phyloP scores from a whole-genome alignment of 2,888 invertebrate species.

The Drosophila greeni region DNA sequence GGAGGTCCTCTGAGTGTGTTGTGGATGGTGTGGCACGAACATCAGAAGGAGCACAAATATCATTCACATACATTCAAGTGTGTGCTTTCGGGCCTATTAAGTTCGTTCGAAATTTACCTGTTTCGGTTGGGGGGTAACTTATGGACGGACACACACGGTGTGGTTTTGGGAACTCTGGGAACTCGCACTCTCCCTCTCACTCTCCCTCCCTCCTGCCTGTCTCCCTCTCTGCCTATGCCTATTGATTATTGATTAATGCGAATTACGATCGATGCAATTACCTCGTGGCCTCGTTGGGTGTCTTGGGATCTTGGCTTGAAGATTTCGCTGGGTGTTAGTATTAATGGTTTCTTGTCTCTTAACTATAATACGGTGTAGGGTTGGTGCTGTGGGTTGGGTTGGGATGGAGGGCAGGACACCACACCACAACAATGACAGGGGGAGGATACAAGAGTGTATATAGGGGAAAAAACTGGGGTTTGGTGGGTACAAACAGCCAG shows the following conservation, averaged over 20 bases:
- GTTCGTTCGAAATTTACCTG: conserved; percentile 33
- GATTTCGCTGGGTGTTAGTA: conserved; percentile 27
- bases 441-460: conserved; percentile 1
- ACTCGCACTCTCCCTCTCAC: conserved; percentile 10
- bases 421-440: conserved; percentile 27
- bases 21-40: conserved; percentile 17
- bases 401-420: conserved; percentile 14
- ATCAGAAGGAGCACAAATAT: conserved; percentile 12
- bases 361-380: conserved; percentile 2
- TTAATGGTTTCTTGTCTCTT: conserved; percentile 15
- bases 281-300: conserved; percentile 28
- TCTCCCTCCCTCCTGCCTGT: conserved; percentile 13
- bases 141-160: conserved; percentile 30
- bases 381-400: conserved; percentile 14
- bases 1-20: conserved; percentile 14
- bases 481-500: background rate
- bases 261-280: conserved; percentile 30
- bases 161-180: conserved; percentile 20
- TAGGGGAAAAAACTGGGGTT: background rate
- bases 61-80: background rate
- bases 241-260: conserved; percentile 23
- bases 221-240: conserved; percentile 21
- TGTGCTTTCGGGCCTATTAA: background rate
- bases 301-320: conserved; percentile 26
- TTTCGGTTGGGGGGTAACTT: conserved; percentile 22